phyloP scores from a whole-genome alignment of 2,888 invertebrate genomes.

The Aelia acuminata region DNA sequence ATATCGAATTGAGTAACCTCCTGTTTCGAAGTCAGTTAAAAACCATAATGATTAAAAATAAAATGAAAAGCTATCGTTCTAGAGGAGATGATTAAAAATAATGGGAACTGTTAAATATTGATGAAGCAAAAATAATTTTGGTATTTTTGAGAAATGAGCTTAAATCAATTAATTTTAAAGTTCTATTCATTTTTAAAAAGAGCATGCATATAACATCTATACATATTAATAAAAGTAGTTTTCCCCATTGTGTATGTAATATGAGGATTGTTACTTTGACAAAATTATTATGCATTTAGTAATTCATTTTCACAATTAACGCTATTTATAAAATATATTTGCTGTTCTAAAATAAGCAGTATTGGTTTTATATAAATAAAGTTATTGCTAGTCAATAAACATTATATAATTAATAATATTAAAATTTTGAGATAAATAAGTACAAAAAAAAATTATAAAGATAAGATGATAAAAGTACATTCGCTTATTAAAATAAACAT shows the following conservation, averaged over 20 bases:
- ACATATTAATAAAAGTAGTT: background rate
- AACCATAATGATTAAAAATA: too few relatives aligned
- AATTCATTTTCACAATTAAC: background rate
- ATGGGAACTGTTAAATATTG: background rate
- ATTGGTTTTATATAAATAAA: background rate
- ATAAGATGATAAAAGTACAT: background rate
- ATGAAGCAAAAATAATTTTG: background rate
- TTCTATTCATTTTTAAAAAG: background rate
- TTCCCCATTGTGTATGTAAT: background rate
- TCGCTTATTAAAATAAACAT: background rate
- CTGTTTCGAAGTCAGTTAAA: too few relatives aligned
- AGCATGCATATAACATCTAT: background rate
- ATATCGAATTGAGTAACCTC: too few relatives aligned
- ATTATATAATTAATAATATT: background rate
- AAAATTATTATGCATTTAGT: background rate
- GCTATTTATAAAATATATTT: background rate
- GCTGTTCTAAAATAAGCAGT: background rate
- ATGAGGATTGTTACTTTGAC: background rate
- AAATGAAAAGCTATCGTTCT: too few relatives aligned
- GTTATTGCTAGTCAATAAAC: background rate
- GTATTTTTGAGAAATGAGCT: slow-evolving; percentile 3
- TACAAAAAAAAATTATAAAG: background rate
- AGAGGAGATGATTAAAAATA: too few relatives aligned
- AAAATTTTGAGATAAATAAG: background rate
- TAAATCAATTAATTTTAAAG: background rate